Evolutionary conservation across 2,888 invertebrate species (phyloP).

Genomic region (Scaptomyza flava): DNA sequence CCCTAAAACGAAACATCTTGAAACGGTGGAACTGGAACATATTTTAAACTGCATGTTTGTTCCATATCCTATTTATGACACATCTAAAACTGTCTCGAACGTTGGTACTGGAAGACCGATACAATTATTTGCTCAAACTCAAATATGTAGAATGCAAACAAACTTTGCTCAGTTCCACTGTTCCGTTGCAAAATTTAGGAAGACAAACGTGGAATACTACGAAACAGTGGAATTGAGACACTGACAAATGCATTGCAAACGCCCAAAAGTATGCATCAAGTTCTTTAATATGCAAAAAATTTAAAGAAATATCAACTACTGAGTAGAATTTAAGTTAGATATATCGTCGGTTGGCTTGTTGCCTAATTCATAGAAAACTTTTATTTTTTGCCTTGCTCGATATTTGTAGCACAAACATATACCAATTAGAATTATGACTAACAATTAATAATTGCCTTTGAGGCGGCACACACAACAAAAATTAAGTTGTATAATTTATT

Average conservation of each 20-base stretch:
- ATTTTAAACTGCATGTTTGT: no score
- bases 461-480: constrained; percentile 36
- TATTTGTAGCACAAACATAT: neutral
- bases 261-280: neutral
- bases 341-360: no score
- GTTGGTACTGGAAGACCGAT: neutral
- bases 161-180: neutral
- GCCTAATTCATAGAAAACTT: neutral
- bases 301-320: neutral
- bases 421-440: neutral
- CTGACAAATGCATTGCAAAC: neutral
- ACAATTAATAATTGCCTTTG: constrained; percentile 14
- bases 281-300: no score
- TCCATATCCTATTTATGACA: no score
- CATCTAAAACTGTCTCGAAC: neutral
- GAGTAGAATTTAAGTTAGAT: no score
- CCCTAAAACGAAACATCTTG: no score
- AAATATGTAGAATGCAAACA: no score
- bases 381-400: neutral
- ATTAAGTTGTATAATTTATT: constrained; percentile 4
- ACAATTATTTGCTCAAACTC: no score
- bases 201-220: neutral
- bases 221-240: neutral
- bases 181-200: neutral
- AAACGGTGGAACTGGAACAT: no score